These are phyloP conservation scores for Potorous gilbertii DNA, from an alignment of 2,797 vertebrate species.

Conservation along the genomic window DNA sequence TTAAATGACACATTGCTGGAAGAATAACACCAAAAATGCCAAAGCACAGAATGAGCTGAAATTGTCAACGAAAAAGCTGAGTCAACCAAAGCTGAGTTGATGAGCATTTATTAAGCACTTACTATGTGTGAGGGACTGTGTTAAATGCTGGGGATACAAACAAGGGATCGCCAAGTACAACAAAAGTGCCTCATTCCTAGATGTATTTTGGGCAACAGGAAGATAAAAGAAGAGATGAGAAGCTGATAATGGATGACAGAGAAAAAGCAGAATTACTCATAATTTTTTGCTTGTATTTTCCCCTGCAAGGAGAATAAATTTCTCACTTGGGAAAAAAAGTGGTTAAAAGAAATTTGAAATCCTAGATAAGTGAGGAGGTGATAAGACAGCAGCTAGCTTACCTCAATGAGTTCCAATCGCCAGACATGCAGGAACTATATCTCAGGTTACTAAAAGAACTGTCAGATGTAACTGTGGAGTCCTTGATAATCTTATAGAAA, in stretches of 20 bases:
- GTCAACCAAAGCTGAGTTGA: background rate
- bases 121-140: background rate
- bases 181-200: background rate
- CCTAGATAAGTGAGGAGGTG: background rate
- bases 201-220: background rate
- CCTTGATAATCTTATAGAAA: background rate
- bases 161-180: background rate
- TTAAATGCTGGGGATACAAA: background rate
- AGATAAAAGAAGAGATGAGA: background rate
- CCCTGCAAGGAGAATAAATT: background rate
- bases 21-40: background rate
- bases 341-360: background rate
- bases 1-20: background rate
- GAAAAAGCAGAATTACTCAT: background rate
- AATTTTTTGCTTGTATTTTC: background rate
- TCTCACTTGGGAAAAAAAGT: background rate
- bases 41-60: background rate
- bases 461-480: background rate
- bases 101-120: background rate
- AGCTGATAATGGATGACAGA: background rate
- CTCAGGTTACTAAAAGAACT: background rate
- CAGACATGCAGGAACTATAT: background rate
- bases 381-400: background rate
- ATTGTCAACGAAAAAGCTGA: background rate
- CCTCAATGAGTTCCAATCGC: background rate